These are phyloP conservation scores for Saccostrea cuccullata DNA, from an alignment of 1,140 invertebrate species.

Conservation along the genomic window DNA sequence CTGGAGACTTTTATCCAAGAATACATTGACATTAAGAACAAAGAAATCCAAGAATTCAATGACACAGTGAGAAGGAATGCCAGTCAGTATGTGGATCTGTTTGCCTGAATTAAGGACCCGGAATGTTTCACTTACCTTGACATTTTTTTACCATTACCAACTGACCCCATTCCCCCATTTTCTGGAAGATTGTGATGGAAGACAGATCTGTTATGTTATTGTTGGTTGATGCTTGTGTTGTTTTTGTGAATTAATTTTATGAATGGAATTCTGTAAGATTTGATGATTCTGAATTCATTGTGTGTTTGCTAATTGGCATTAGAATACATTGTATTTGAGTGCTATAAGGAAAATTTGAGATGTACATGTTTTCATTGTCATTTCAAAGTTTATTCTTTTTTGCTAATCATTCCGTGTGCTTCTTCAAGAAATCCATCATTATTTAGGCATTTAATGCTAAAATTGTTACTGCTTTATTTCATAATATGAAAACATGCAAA, in stretches of 20 bases:
- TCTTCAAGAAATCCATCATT: no score
- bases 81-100: conserved; percentile 65
- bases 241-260: neutral
- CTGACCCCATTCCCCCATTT: neutral
- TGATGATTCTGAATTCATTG: neutral
- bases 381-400: neutral
- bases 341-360: neutral
- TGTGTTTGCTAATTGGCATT: neutral
- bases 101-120: conserved; percentile 45
- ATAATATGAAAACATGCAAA: no score
- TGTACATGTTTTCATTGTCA: neutral
- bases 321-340: neutral
- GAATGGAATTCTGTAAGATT: neutral
- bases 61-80: conserved; percentile 60
- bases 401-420: neutral
- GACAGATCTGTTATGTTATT: neutral
- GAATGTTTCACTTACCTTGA: neutral
- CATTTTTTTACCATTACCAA: neutral
- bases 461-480: no score
- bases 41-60: conserved; percentile 67
- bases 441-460: no score
- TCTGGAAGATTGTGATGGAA: neutral
- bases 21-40: conserved; percentile 67
- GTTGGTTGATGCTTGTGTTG: neutral
- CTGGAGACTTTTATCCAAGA: conserved; percentile 66